Conservation (phyloP, 1,140 invertebrate species). For the Andrena cerasifolii region DNA sequence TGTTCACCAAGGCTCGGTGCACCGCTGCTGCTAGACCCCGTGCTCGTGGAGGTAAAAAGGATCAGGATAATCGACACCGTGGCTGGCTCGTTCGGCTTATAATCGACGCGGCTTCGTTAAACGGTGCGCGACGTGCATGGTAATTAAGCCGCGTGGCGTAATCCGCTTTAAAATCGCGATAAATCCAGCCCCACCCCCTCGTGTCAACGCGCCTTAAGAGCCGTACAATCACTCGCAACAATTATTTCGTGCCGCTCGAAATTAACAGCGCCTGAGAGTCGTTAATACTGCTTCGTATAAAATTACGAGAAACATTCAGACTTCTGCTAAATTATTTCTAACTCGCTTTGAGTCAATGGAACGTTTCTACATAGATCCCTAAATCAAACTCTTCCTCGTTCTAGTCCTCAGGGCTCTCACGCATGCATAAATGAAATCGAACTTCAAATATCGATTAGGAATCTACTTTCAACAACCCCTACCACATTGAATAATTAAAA, state of each 20-base stretch:
- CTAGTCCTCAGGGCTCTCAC: too few relatives aligned
- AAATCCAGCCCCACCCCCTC: conserved; percentile 42
- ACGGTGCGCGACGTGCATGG: conserved; percentile 54
- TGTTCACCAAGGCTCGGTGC: conserved; percentile 34
- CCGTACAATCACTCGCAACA: conserved; percentile 45
- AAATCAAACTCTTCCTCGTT: too few relatives aligned
- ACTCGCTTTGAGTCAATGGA: too few relatives aligned
- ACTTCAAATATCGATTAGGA: too few relatives aligned
- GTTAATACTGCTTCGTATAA: background rate
- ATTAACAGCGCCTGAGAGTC: conserved; percentile 7
- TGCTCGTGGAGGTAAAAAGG: conserved; percentile 26
- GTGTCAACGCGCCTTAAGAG: conserved; percentile 60
- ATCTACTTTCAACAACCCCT: too few relatives aligned
- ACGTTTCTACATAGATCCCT: too few relatives aligned
- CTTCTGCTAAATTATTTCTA: too few relatives aligned
- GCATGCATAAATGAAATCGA: too few relatives aligned
- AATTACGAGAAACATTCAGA: too few relatives aligned
- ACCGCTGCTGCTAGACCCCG: conserved; percentile 14
- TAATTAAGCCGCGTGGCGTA: conserved; percentile 55
- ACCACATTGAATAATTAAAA: too few relatives aligned
- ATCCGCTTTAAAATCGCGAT: conserved; percentile 54
- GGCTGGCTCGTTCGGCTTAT: conserved; percentile 43
- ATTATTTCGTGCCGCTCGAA: conserved; percentile 47
- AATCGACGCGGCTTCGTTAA: conserved; percentile 56
- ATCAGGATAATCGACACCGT: conserved; percentile 53